Percentiles rank a stretch among this genome's conserved stretches.
phyloP scores from a whole-genome alignment of 2,113 vertebrate genomes.

The Pelmatolapia mariae region DNA sequence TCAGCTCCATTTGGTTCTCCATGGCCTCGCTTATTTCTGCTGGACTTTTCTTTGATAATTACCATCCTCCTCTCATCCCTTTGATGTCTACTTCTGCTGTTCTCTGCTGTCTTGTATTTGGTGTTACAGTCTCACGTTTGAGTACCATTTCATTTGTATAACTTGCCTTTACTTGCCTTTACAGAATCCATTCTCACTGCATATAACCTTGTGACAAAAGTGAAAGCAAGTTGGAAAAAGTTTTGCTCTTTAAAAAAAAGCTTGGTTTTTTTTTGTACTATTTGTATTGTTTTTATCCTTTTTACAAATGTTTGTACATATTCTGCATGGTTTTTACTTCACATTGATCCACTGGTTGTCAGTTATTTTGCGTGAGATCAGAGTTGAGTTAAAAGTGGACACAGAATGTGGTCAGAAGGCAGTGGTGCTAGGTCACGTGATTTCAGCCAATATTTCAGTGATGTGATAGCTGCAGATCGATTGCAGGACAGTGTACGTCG shows the following conservation, averaged over 20 bases:
- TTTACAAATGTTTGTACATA: constrained; percentile 24
- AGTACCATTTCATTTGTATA: neutral
- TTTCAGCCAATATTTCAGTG: constrained; percentile 44
- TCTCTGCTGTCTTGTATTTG: neutral
- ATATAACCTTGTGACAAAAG: neutral
- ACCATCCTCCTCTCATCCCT: neutral
- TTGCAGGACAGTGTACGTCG: constrained; percentile 21
- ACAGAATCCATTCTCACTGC: neutral
- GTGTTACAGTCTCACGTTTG: neutral
- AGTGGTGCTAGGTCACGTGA: constrained; percentile 36
- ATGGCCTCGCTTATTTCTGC: neutral
- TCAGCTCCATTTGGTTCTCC: neutral
- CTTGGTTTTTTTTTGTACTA: neutral
- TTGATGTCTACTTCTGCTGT: neutral
- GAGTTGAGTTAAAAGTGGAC: constrained; percentile 10
- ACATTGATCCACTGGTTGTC: neutral
- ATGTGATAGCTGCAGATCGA: constrained; percentile 53
- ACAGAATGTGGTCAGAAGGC: constrained; percentile 27
- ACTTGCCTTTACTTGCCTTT: neutral
- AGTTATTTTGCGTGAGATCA: constrained; percentile 15
- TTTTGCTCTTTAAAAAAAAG: neutral
- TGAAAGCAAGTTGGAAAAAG: neutral
- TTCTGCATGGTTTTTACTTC: constrained; percentile 13
- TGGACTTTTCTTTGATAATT: neutral
- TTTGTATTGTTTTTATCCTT: neutral